Base-by-base conservation (phyloP, 2,888 invertebrate species). In the Zele albiditarsus region DNA sequence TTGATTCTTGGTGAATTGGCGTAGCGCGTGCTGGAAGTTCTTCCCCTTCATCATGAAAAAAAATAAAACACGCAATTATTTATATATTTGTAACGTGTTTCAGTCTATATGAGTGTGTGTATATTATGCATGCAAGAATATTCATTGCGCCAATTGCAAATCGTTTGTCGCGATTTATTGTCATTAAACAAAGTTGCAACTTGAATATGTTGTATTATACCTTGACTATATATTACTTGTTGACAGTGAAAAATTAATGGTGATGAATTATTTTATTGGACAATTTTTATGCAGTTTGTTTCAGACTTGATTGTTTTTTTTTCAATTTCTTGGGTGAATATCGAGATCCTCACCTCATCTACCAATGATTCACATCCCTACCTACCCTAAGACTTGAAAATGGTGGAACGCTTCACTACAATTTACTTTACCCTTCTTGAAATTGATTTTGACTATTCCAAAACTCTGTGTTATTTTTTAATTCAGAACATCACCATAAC, bases 1-100 rank as follows among this genome's bases (percentile, higher is more conserved):
- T 78, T 77, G 78, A 78, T 74, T 73, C 75, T 75, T 75, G 23
- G 28, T 57, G 63, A 68, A 62, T 60, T 38, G 38, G 4, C 62
- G 33, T 68, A 68, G 72, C 73, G 58, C 73, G 67, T 67, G 66
- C 67, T 73, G 58, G 25, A 31, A 38, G 38, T 73, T 58, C n/a
- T 60, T 42, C 16, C 8, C n/a, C 10, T 14, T 23, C 33, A 27
- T 28, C 20, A 20, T 25, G n/a, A 31, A 57, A 10, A n/a, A 27
- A n/a, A 25, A 42, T 65, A 62, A 25, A 60, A 3, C 25, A 28
- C 28, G 10, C n/a, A 16, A 16, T 3, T 27, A 25, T 60, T 27
- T 60, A 60, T 60, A 10, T 28, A 53, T 20, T 8, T 49, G 49
- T 14, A n/a, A n/a, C n/a, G n/a, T n/a, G n/a, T n/a, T n/a, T n/a